Evolutionary conservation across 2,113 vertebrate species (phyloP), one percentile per base, ranked within the genome.

Genomic region (Scophthalmus maximus): DNA sequence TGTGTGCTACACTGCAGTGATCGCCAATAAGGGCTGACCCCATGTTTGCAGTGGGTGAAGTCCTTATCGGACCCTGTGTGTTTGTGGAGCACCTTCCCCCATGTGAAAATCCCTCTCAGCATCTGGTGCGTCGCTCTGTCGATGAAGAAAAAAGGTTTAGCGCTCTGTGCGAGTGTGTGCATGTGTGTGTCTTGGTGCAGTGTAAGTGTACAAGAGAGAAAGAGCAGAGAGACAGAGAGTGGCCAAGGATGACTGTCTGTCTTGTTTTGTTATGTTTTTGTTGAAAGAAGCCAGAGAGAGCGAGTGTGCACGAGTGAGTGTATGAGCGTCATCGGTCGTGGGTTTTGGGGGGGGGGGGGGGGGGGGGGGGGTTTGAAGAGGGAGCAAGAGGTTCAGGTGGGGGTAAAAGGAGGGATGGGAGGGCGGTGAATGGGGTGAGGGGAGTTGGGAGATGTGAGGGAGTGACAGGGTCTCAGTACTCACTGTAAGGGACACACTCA

Each of bases 401-500:
- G 46, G 75, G 73, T 72, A 78, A 46, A 60, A 73, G 77, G 47
- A 75, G 82, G 89, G 71, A 58, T 73, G 72, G 78, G 74, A 32
- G 38, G 87, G 74, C 5, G 47, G 79, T 56, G 82, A 73, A 78
- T 67, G 72, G 78, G 65, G 65, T 50, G 78, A 46, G 86, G 70
- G 59, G 26, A 63, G 18, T 30, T 50, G 69, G 77, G 65, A 60
- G 46, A 70, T 53, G 77, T 58, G 77, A 62, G 44, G 47, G 75
- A 72, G 40, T 62, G 77, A 70, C 47, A 27, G 69, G 73, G 57
- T 78, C 46, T 84, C 12, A 36, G 86, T 92, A 97, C 96, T 97
- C 95, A 97, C 96, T 97, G 94, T 97, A 97, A 82, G 96, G 96
- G 70, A 97, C 96, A 92, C 96, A 97, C 93, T 97, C 96, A 85